Conservation (phyloP, 2,113 vertebrate genomes). For the Jaculus jaculus region DNA sequence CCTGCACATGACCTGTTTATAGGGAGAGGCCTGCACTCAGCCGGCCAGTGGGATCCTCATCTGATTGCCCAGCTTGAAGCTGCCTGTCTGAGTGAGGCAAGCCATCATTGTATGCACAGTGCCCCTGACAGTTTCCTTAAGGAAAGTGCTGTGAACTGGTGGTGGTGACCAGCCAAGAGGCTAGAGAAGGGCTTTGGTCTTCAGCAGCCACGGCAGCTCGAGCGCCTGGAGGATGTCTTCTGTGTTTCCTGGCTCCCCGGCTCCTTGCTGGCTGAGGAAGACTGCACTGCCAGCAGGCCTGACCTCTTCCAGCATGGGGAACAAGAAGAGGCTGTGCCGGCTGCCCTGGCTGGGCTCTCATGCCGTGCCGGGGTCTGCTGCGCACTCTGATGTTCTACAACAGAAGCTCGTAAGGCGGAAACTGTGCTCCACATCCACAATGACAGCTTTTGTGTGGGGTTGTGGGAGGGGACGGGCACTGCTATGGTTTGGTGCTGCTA, state of each 20-base stretch:
- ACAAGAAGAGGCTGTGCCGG: conserved; percentile 44
- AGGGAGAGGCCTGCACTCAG: neutral
- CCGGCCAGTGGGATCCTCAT: neutral
- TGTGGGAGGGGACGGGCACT: neutral
- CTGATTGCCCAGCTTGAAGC: too few relatives aligned
- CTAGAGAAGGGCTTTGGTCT: neutral
- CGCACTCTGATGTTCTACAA: conserved; percentile 30
- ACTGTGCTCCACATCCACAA: neutral
- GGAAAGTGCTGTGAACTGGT: neutral
- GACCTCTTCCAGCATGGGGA: neutral
- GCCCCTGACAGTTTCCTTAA: neutral
- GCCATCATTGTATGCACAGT: too few relatives aligned
- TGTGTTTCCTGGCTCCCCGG: conserved; percentile 1
- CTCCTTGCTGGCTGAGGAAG: neutral
- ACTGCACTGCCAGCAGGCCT: neutral
- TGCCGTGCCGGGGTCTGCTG: conserved; percentile 16
- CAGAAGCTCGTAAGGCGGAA: neutral
- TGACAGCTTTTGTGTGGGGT: neutral
- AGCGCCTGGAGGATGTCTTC: neutral
- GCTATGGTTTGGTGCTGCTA: neutral
- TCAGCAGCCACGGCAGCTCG: neutral
- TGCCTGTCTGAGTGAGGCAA: neutral
- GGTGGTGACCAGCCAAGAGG: neutral
- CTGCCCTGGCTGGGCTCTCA: neutral
- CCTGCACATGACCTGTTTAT: neutral